Conservation (phyloP, 1,140 invertebrate genomes). For the Daktulosphaira vitifoliae region DNA sequence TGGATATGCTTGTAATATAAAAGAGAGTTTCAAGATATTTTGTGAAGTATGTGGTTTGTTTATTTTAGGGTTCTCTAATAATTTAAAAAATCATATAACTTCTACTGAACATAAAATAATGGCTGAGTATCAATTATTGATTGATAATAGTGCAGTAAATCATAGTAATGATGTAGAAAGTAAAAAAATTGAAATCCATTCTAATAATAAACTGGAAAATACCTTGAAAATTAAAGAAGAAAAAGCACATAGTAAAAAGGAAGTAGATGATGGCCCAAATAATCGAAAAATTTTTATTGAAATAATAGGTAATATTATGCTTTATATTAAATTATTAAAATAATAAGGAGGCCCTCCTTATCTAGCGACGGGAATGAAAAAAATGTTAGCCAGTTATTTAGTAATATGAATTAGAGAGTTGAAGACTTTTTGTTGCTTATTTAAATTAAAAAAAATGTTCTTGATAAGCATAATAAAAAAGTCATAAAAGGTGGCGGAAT, state of each 20-base stretch:
- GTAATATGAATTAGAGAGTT: too few relatives aligned
- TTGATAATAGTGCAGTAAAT: background rate
- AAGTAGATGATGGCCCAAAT: background rate
- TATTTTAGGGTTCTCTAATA: background rate
- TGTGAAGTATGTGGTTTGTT: slow-evolving; percentile 2
- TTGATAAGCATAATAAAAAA: too few relatives aligned
- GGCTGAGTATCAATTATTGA: background rate
- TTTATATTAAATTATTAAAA: background rate
- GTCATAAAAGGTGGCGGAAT: too few relatives aligned
- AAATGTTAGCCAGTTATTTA: too few relatives aligned
- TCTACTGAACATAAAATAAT: slow-evolving; percentile 22
- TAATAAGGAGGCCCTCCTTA: too few relatives aligned
- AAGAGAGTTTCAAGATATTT: background rate
- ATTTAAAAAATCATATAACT: background rate
- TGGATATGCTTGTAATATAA: background rate
- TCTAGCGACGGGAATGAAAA: too few relatives aligned
- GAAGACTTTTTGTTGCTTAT: too few relatives aligned
- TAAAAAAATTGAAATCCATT: too few relatives aligned
- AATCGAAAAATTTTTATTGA: slow-evolving; percentile 8
- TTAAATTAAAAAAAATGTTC: too few relatives aligned
- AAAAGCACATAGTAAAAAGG: background rate
- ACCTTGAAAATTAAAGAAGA: background rate
- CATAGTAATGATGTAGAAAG: too few relatives aligned
- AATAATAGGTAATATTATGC: slow-evolving; percentile 1
- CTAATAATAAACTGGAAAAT: background rate